Base-by-base conservation (phyloP, 1,140 invertebrate species). In the Leptinotarsa undecemlineata region DNA sequence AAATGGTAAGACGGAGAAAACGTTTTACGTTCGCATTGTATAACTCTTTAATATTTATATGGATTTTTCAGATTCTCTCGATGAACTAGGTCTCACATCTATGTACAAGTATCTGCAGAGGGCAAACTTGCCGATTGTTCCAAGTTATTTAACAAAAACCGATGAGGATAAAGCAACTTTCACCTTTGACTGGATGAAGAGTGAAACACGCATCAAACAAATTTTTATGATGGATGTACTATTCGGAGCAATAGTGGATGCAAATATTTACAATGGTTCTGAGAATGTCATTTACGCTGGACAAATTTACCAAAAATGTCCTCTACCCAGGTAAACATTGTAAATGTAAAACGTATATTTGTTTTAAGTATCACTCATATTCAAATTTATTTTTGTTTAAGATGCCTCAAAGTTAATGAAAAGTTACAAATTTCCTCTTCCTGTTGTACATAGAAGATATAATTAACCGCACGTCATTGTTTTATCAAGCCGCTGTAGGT, bases 181-280 rank as follows among this genome's bases (percentile, higher is more conserved):
- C 26, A 84, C 78, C 15, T 91, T 89, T 74, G 86, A 91, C 84
- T 92, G 91, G 88, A 78, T 92, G 47, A 84, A 88, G 61, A 84
- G 87, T 23, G 86, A 92, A 19, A 90, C 89, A 20, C 86, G 86
- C 42, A 85, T 92, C 2, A 92, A 93, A 77, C 89, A 85, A 74
- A 81, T 88, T 48, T 82, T 93, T 1, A 88, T 88, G 13, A 88
- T 90, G 85, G 92, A 93, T 76, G 81, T 92, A 1, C 88, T 93
- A 2, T 89, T 93, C 72, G 91, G 92, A 0, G 90, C 92, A 67
- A 88, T 89, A 73, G 87, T 93, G n/a, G 88, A 89, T 79, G 87
- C 89, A 0, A 91, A 93, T 86, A 89, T 90, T 0, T 88, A 87
- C 67, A 92, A 93, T 79, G 88, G 88, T 3, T 89, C 87, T 3